Base-by-base conservation (phyloP, 1,140 invertebrate genomes). In the Pteromalus puparum region DNA sequence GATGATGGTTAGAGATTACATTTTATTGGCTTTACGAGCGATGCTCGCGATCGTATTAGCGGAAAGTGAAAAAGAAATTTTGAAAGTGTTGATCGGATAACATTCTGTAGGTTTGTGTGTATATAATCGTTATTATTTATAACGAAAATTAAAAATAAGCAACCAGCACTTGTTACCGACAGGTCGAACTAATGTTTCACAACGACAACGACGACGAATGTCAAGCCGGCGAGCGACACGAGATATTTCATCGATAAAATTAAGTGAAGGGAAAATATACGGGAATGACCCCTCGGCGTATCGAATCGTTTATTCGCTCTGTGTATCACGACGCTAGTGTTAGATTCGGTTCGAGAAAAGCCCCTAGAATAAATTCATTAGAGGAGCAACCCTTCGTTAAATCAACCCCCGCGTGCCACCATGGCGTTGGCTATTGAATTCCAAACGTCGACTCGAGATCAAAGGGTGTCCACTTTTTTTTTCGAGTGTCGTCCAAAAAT, bases 321-420 rank as follows among this genome's bases (percentile, higher is more conserved):
- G 10, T 42, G 10, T 10, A 77, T 77, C 48, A 61, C 4, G 61
- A 77, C 61, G 75, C 61, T 30, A 26, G 26, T 28, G 26, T 77
- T 77, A 30, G 48, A 77, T 77, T 61, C 26, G 46, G 21, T 1
- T 21, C 26, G 46, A 10, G 48, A 61, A 65, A 53, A 77, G 6
- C 30, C 28, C 75, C 75, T 28, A n/a, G 28, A 89, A 90, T 89
- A 89, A 90, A 91, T 92, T 91, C 89, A 91, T 91, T 91, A 91
- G 90, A 90, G 87, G 90, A 90, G 87, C 87, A 90, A 90, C 90
- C 90, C 90, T 91, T 91, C 88, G 89, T 76, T 79, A 85, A 82
- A 48, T 48, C 87, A 85, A 87, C 87, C 79, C 48, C 21, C n/a
- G 46, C 30, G 10, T 34, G 15, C 1, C 53, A 18, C 6, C 30